A percentile compares a stretch with the other conserved stretches of the same genome.
phyloP scores from a whole-genome alignment of 2,888 invertebrate species.

The Operophtera brumata region DNA sequence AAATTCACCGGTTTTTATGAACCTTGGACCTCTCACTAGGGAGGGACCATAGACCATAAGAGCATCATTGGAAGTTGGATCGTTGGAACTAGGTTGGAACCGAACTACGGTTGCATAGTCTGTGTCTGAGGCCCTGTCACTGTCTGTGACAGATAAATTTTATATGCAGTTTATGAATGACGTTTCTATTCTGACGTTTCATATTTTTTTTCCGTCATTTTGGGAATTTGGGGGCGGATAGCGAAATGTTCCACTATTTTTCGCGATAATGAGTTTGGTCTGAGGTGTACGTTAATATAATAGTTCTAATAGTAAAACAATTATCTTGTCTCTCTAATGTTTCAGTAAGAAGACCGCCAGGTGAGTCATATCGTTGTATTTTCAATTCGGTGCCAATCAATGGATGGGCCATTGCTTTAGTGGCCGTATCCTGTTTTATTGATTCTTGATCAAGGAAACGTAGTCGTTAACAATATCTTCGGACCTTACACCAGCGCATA shows the following conservation, averaged over 20 bases:
- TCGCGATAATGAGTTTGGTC: conserved; percentile 51
- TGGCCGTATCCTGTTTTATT: conserved; percentile 63
- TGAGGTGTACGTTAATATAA: conserved; percentile 29
- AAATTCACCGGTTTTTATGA: background rate
- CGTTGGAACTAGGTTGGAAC: too few relatives aligned
- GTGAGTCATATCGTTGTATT: conserved; percentile 39
- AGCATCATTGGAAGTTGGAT: too few relatives aligned
- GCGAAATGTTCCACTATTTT: conserved; percentile 43
- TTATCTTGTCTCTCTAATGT: conserved; percentile 41
- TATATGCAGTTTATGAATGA: too few relatives aligned
- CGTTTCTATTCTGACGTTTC: too few relatives aligned
- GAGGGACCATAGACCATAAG: too few relatives aligned
- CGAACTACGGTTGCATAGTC: too few relatives aligned
- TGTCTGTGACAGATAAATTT: too few relatives aligned
- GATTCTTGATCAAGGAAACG: conserved; percentile 45
- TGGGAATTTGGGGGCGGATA: conserved; percentile 65
- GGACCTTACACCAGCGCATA: background rate
- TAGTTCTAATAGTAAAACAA: conserved; percentile 28
- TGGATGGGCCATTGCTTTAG: conserved; percentile 38
- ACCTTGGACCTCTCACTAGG: background rate
- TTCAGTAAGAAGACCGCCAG: conserved; percentile 39
- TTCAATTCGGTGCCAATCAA: conserved; percentile 4
- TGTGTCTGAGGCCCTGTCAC: too few relatives aligned
- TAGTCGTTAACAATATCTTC: background rate
- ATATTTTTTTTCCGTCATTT: too few relatives aligned